Conservation (phyloP, 1,140 invertebrate genomes). For the Andrena cerasifolii region DNA sequence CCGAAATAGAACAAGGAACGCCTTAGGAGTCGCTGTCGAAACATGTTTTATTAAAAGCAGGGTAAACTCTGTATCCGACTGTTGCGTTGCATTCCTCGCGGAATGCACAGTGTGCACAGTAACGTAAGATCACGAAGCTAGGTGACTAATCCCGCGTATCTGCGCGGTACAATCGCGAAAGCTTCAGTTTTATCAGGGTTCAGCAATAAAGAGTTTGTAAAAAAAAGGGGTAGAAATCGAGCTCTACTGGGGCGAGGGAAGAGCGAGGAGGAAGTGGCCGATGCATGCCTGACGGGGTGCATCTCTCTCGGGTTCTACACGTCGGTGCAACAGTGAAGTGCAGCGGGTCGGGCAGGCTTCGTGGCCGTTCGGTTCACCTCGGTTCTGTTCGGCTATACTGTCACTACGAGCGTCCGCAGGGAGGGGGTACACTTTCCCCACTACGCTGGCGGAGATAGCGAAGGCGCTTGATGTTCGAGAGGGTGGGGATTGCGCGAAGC, state of each 20-base stretch:
- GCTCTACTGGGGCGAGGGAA: not conserved
- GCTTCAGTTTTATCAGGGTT: too few relatives aligned
- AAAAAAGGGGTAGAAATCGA: slow-evolving; percentile 7
- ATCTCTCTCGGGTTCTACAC: not conserved
- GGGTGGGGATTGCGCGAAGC: slow-evolving; percentile 37
- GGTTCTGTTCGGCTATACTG: slow-evolving; percentile 31
- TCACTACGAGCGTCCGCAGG: slow-evolving; percentile 11
- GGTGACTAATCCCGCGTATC: too few relatives aligned
- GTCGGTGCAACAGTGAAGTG: not conserved
- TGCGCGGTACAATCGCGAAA: too few relatives aligned
- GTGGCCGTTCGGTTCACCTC: slow-evolving; percentile 1
- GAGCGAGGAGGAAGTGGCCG: slow-evolving; percentile 30
- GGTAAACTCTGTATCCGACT: too few relatives aligned
- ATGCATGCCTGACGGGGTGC: slow-evolving; percentile 9
- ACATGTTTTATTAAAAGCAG: too few relatives aligned
- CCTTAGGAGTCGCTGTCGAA: too few relatives aligned
- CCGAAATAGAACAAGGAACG: too few relatives aligned
- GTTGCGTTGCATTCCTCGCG: too few relatives aligned
- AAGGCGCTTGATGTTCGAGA: not conserved
- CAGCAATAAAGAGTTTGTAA: too few relatives aligned
- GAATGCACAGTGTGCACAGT: too few relatives aligned
- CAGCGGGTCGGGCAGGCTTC: slow-evolving; percentile 35
- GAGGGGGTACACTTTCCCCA: slow-evolving; percentile 27
- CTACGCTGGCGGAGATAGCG: slow-evolving; percentile 31
- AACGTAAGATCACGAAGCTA: too few relatives aligned